Percentiles rank a stretch among this genome's conserved stretches.
These are phyloP conservation scores for Acanthornis magna DNA, from an alignment of 2,797 vertebrate genomes.

Conservation along the genomic window DNA sequence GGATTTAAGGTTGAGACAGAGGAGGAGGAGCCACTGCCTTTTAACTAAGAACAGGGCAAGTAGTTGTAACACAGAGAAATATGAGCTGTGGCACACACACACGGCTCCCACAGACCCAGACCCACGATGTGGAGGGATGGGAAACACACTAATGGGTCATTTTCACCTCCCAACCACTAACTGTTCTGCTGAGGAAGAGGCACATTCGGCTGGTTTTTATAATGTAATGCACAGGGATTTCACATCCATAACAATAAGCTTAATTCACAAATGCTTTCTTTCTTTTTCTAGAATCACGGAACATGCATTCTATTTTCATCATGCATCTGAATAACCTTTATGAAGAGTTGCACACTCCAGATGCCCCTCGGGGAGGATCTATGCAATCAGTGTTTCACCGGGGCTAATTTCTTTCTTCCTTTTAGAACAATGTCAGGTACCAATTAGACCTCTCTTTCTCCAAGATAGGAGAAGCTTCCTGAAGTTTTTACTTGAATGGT, in stretches of 20 bases:
- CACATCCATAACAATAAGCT: background rate
- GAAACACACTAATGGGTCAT: background rate
- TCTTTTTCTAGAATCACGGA: background rate
- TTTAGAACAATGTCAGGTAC: background rate
- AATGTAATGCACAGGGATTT: background rate
- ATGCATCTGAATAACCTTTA: background rate
- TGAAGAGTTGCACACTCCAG: background rate
- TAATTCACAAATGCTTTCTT: background rate
- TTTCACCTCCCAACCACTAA: background rate
- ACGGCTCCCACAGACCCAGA: background rate
- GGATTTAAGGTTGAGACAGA: background rate
- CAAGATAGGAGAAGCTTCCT: background rate
- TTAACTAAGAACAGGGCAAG: background rate
- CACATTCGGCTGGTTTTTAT: accelerated
- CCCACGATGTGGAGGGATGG: background rate
- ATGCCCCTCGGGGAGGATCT: accelerated
- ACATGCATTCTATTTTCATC: background rate
- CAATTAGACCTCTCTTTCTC: background rate
- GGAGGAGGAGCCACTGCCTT: background rate
- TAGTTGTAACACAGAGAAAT: background rate
- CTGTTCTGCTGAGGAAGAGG: background rate
- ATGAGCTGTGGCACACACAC: background rate
- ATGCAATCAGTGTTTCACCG: accelerated
- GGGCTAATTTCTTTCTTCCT: background rate
- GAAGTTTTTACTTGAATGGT: background rate